Base-by-base conservation (phyloP, 1,140 invertebrate genomes). In the Danaus melanippus region DNA sequence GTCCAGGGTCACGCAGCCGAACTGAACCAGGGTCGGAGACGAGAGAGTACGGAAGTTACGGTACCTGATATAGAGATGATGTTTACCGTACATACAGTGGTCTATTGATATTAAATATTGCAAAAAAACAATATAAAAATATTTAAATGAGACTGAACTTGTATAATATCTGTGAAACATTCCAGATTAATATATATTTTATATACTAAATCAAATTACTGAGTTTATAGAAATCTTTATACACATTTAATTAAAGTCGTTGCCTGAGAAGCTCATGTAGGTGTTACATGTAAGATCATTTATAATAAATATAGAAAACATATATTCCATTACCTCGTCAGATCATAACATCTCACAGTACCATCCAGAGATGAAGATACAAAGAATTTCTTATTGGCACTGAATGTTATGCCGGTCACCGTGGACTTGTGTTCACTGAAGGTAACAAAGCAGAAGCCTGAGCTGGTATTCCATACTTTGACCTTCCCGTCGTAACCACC, bases 21-120 rank as follows among this genome's bases (percentile, higher is more conserved):
- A 98, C 86, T 99, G 97, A 0, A 94, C 94, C 0, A 96, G 93
- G 61, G 91, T 89, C 0, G 96, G 95, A 0, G 96, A 95, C 0
- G 97, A 96, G 50, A 98, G 93, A 0, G 98, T 99, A 60, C 96
- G 91, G 87, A 99, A 99, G 85, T 99, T 99, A 52, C 97, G 93
- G 86, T 99, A 99, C 59, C 94, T 94, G 71, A 17, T 39, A 56
- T 11, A 10, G 21, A 9, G 43, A 54, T 21, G 10, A 56, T 4
- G 21, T 52, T 42, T 42, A 43, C 2, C 0, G 11, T 10, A 39
- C 21, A 32, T 2, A 32, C 21, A 32, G 21, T 32, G 21, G 21
- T 5, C 21, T 32, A 32, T 32, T 0, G 21, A 7, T 32, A 32
- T 32, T 32, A 5, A 32, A 32, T 32, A 32, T 32, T 32, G 21